These are phyloP conservation scores for Ptyas mucosa DNA, from an alignment of 2,113 vertebrate species.

Conservation along the genomic window DNA sequence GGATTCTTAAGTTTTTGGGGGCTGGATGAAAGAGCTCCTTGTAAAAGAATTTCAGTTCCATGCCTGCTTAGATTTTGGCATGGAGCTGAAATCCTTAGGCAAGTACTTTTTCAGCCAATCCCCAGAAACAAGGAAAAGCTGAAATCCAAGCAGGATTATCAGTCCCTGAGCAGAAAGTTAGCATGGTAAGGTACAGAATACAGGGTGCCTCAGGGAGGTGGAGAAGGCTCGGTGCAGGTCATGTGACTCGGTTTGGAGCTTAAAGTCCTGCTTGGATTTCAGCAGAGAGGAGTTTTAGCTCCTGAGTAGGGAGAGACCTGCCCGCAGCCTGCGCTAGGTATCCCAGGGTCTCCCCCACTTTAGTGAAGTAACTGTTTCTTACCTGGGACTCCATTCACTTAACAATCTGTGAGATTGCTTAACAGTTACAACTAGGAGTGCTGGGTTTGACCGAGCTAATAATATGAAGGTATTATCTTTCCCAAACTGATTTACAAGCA, in stretches of 20 bases:
- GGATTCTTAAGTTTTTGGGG: neutral
- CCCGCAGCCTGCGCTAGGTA: neutral
- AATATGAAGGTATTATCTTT: neutral
- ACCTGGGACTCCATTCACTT: neutral
- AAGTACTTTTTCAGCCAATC: neutral
- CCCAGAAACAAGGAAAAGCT: neutral
- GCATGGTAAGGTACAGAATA: neutral
- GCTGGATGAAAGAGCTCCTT: neutral
- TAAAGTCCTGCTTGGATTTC: neutral
- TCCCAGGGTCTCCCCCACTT: neutral
- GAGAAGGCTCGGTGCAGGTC: neutral
- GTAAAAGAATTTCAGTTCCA: neutral
- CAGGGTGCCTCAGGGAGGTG: neutral
- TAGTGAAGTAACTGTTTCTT: neutral
- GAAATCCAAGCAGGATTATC: neutral
- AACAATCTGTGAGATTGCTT: neutral
- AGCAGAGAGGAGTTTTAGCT: neutral
- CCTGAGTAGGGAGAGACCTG: neutral
- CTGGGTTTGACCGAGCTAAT: neutral
- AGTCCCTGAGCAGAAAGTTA: neutral
- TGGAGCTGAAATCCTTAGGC: neutral
- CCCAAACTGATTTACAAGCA: neutral
- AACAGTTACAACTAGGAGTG: neutral
- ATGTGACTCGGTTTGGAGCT: neutral
- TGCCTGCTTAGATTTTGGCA: neutral